Evolutionary conservation across 2,888 invertebrate genomes (phyloP).

Genomic region (Coenonympha glycerion): DNA sequence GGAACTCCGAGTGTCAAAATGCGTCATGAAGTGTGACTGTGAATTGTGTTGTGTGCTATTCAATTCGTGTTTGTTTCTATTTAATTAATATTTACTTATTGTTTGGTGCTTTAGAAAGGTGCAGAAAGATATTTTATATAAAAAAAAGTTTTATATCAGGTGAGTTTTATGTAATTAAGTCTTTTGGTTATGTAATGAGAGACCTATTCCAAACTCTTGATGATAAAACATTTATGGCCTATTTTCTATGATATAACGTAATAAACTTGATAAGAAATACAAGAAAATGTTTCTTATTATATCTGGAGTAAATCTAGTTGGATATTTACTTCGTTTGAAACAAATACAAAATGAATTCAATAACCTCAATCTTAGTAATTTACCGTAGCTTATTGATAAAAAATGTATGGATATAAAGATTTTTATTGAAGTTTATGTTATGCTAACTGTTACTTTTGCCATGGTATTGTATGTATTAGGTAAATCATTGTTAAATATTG

Average conservation of each 20-base stretch:
- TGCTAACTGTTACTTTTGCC: neutral
- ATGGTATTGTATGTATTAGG: neutral
- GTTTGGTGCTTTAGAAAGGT: conserved; percentile 12
- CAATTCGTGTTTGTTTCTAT: conserved; percentile 50
- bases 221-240: conserved; percentile 37
- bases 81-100: conserved; percentile 18
- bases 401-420: neutral
- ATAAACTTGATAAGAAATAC: neutral
- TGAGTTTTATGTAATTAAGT: conserved; percentile 40
- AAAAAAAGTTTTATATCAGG: conserved; percentile 42
- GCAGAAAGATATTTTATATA: conserved; percentile 7
- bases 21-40: conserved; percentile 44
- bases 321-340: neutral
- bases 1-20: conserved; percentile 46
- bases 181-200: conserved; percentile 56
- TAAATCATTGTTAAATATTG: neutral
- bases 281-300: neutral
- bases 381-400: neutral
- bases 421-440: neutral
- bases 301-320: neutral
- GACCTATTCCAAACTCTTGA: conserved; percentile 31
- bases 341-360: conserved; percentile 15
- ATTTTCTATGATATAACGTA: neutral
- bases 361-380: conserved; percentile 41
- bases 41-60: conserved; percentile 36